Conservation (phyloP, 1,140 invertebrate species). For the Sitophilus oryzae region DNA sequence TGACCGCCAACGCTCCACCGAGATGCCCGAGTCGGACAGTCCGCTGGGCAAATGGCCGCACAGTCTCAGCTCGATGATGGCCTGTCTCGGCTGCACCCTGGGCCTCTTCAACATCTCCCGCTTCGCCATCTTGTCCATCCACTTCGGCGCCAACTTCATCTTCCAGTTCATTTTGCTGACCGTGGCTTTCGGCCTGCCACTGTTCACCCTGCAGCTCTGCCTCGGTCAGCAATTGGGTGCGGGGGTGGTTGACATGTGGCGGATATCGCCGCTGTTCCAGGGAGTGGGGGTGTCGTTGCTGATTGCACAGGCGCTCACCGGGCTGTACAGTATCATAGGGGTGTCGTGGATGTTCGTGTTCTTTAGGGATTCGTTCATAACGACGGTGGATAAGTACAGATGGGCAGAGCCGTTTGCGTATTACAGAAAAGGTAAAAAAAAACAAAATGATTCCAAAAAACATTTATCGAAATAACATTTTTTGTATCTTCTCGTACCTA, state of each 20-base stretch:
- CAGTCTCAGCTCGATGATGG: slow-evolving; percentile 69
- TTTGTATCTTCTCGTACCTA: too few species aligned
- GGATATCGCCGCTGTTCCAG: slow-evolving; percentile 84
- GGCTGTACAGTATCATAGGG: slow-evolving; percentile 80
- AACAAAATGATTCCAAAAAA: too few species aligned
- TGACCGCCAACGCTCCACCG: slow-evolving; percentile 32
- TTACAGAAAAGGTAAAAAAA: slow-evolving; percentile 60
- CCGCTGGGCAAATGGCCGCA: slow-evolving; percentile 65
- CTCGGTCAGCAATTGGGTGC: slow-evolving; percentile 78
- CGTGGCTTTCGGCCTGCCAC: slow-evolving; percentile 74
- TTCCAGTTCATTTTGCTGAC: slow-evolving; percentile 83
- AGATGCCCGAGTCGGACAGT: slow-evolving; percentile 41
- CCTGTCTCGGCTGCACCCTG: slow-evolving; percentile 75
- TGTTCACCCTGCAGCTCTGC: slow-evolving; percentile 78
- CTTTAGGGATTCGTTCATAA: slow-evolving; percentile 81
- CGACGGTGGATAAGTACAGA: slow-evolving; percentile 69
- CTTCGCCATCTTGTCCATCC: slow-evolving; percentile 78
- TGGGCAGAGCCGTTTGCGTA: slow-evolving; percentile 71
- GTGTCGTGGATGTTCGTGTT: slow-evolving; percentile 88
- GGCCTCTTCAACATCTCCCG: slow-evolving; percentile 84
- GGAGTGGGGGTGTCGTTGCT: slow-evolving; percentile 74
- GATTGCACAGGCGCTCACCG: slow-evolving; percentile 71
- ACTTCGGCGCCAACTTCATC: slow-evolving; percentile 85
- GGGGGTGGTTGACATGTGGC: slow-evolving; percentile 87
- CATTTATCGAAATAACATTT: too few species aligned